Evolutionary conservation across 2,113 vertebrate genomes (phyloP), one percentile per base, ranked within the genome.

Genomic region (Cochlearius cochlearius): DNA sequence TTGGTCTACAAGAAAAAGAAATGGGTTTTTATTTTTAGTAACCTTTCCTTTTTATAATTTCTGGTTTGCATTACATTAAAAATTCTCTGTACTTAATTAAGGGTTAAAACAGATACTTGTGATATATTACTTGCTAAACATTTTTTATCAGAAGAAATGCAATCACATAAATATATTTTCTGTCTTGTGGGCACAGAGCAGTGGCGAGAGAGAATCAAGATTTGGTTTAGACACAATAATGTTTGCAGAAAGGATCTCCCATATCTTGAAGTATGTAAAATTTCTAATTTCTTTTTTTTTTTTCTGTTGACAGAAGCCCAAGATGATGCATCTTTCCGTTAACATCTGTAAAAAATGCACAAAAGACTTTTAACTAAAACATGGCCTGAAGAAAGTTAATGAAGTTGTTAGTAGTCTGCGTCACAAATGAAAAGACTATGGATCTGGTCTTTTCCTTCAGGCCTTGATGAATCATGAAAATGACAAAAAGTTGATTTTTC

Each of bases 291-390:
- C 7, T 43, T 62, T 50, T 72, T 60, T 92, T 69, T 71, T 41
- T 55, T 47, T 47, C 59, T 94, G 6, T 91, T 91, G 45, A 91
- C 95, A 97, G 94, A 92, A 69, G 45, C 69, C 59, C 81, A 68
- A 68, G 91, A 75, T 0, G 43, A 67, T 73, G 45, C 38, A 67
- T 76, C 87, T 66, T 85, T 55, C 67, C 76, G 9, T 68, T 73
- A 49, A 64, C 62, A 67, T 58, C 86, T 94, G 53, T 66, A 62
- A 71, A 95, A 94, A 94, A 86, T 32, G 36, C 87, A 91, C 77
- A 38, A 16, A 59, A 75, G 74, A 30, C 49, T 86, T 92, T 38
- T 34, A 74, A 52, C 43, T 56, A 53, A 79, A 91, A 19, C 39
- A 22, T 10, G 29, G 39, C 69, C 74, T 76, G 87, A 93, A 88